These are phyloP conservation scores for Reticulitermes speratus DNA, from an alignment of 1,140 invertebrate species.

Conservation along the genomic window DNA sequence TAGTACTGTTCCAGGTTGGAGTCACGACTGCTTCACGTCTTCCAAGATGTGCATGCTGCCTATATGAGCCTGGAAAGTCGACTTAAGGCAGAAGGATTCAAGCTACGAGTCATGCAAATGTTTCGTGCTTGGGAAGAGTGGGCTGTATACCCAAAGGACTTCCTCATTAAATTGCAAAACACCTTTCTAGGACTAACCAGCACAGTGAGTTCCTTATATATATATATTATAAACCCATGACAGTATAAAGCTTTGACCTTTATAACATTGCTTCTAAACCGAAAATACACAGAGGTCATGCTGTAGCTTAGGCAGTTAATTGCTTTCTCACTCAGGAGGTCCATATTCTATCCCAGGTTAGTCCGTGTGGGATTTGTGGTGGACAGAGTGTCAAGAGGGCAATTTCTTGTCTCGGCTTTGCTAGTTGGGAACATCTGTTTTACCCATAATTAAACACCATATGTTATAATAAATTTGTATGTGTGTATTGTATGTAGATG, in stretches of 20 bases:
- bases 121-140: constrained; percentile 98
- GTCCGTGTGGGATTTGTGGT: no score
- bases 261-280: not conserved
- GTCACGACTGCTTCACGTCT: constrained; percentile 80
- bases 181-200: constrained; percentile 74
- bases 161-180: constrained; percentile 86
- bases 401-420: no score
- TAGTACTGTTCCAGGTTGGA: constrained; percentile 68
- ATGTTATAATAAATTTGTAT: no score
- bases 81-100: constrained; percentile 94
- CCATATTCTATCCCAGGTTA: no score
- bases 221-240: not conserved
- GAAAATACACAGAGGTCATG: no score
- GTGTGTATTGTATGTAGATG: no score
- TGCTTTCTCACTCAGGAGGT: no score
- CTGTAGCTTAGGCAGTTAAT: no score
- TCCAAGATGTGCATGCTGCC: constrained; percentile 76
- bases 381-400: no score
- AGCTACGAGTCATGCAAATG: constrained; percentile 90
- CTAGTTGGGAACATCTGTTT: no score
- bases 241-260: not conserved
- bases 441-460: no score
- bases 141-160: constrained; percentile 94
- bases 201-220: constrained; percentile 12
- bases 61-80: constrained; percentile 81